A percentile compares a stretch with the other conserved stretches of the same genome.
phyloP scores from a whole-genome alignment of 1,140 invertebrate species.

The Hyphantria cunea region DNA sequence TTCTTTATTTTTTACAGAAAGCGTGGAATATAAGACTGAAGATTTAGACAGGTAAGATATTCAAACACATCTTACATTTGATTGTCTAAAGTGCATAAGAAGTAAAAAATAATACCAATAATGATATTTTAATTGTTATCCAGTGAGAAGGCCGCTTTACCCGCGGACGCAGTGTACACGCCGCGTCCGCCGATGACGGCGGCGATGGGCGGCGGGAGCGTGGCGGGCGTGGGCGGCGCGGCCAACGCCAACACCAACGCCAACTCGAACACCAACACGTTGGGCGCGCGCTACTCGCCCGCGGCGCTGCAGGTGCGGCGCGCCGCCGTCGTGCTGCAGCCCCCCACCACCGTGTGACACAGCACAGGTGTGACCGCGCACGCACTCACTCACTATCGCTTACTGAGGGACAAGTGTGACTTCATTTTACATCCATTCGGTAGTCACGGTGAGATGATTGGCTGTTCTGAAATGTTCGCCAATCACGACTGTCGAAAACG shows the following conservation, averaged over 20 bases:
- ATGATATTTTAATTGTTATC: neutral
- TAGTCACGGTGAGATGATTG: no score
- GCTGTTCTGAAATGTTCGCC: no score
- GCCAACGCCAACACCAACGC: conserved; percentile 4
- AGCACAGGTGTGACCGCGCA: conserved; percentile 62
- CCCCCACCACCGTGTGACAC: conserved; percentile 89
- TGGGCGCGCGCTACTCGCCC: conserved; percentile 78
- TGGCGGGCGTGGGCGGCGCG: neutral
- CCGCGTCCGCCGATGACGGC: conserved; percentile 53
- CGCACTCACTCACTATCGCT: conserved; percentile 44
- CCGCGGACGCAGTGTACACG: conserved; percentile 83
- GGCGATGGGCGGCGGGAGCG: conserved; percentile 22
- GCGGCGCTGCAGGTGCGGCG: conserved; percentile 91
- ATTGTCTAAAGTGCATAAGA: neutral
- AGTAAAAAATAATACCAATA: neutral
- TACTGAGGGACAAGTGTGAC: no score
- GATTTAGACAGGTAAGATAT: conserved; percentile 71
- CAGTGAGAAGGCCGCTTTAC: conserved; percentile 84
- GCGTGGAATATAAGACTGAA: conserved; percentile 76
- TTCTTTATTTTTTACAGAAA: conserved; percentile 58
- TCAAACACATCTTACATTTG: neutral
- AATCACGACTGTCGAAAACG: no score
- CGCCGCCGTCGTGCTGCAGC: conserved; percentile 89
- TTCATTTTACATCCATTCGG: no score
- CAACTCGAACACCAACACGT: conserved; percentile 7